A percentile compares a stretch with the other conserved stretches of the same genome.
Conservation (phyloP, 2,113 vertebrate species). For the Halcyon malimbica region DNA sequence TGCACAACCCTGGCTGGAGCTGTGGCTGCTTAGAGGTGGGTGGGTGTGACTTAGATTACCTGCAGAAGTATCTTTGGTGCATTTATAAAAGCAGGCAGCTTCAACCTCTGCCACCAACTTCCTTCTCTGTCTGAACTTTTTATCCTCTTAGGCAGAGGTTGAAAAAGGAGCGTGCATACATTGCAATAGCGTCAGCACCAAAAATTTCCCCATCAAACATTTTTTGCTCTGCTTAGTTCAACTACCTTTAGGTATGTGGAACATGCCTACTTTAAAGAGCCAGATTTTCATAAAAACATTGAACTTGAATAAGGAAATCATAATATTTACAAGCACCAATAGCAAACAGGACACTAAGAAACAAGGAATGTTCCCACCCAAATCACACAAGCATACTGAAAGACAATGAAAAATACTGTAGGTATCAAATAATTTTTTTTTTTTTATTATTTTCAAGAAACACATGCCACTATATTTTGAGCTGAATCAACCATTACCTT, state of each 20-base stretch:
- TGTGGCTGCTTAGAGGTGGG: not conserved
- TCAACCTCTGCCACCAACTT: not conserved
- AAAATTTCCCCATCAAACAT: not conserved
- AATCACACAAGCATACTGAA: not conserved
- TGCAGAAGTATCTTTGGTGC: not conserved
- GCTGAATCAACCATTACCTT: slow-evolving; percentile 82
- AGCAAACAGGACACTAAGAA: not conserved
- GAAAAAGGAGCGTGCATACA: not conserved
- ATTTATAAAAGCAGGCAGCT: not conserved
- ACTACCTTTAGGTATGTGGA: not conserved
- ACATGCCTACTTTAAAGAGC: not conserved
- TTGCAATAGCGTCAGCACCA: not conserved
- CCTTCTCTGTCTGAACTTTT: not conserved
- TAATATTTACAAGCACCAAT: not conserved
- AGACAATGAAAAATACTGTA: not conserved
- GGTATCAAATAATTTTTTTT: not conserved
- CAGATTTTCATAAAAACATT: not conserved
- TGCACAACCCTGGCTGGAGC: not conserved
- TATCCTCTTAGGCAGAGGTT: not conserved
- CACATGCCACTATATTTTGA: not conserved
- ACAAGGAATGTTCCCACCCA: not conserved
- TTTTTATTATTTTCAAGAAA: not conserved
- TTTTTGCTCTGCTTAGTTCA: not conserved
- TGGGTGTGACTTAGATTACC: not conserved
- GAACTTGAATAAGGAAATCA: not conserved